Conservation (phyloP, 2,797 vertebrate genomes). For the Carapus acus region DNA sequence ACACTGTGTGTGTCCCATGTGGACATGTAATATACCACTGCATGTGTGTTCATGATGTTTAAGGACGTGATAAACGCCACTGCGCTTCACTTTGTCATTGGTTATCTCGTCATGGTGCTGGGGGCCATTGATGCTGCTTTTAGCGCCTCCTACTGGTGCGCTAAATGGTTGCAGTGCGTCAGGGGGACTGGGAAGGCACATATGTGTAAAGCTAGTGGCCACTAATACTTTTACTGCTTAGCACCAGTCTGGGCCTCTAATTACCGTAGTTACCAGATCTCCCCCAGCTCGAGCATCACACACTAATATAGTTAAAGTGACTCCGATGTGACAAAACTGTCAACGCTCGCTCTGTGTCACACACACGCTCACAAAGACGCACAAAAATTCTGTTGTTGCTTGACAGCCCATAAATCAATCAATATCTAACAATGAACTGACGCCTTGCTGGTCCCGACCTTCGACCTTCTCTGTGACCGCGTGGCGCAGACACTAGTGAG, state of each 20-base stretch:
- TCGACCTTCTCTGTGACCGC: slow-evolving; percentile 45
- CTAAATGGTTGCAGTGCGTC: too few species aligned
- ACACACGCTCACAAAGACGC: slow-evolving; percentile 12
- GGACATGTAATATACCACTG: slow-evolving; percentile 1
- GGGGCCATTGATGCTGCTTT: too few species aligned
- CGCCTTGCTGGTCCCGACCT: slow-evolving; percentile 45
- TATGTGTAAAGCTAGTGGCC: too few species aligned
- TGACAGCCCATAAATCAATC: slow-evolving; percentile 67
- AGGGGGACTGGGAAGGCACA: too few species aligned
- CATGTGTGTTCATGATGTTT: slow-evolving; percentile 8
- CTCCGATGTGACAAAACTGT: slow-evolving; percentile 25
- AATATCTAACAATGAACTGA: slow-evolving; percentile 55
- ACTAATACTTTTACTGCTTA: too few species aligned
- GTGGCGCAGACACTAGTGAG: slow-evolving; percentile 43
- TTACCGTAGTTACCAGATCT: too few species aligned
- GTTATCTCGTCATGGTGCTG: too few species aligned
- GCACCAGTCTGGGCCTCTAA: too few species aligned
- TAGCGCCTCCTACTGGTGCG: too few species aligned
- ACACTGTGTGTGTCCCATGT: not conserved
- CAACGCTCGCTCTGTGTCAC: slow-evolving; percentile 2
- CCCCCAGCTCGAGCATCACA: slow-evolving; percentile 53
- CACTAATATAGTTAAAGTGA: slow-evolving; percentile 21
- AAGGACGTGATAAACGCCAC: too few species aligned
- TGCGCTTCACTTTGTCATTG: too few species aligned
- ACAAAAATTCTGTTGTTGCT: slow-evolving; percentile 18